Conservation (phyloP, 2,888 invertebrate genomes). For the Elysia crispata region DNA sequence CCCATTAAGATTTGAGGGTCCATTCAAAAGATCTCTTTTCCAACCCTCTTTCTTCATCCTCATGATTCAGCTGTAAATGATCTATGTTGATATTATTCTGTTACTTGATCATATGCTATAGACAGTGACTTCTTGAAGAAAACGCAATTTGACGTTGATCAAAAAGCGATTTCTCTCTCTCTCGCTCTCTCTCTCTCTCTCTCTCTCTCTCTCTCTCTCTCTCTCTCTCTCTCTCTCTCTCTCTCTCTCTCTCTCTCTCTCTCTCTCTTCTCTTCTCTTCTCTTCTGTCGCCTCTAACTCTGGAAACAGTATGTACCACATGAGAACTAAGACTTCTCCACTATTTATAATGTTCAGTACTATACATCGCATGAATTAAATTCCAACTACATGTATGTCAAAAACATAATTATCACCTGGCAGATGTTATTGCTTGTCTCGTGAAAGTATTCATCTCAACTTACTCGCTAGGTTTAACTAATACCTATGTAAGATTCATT, state of each 20-base stretch:
- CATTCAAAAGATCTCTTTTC: too few relatives aligned
- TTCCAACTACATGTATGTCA: too few relatives aligned
- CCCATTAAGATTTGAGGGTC: too few relatives aligned
- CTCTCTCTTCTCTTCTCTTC: conserved; percentile 32
- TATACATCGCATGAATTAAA: too few relatives aligned
- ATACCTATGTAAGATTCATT: too few relatives aligned
- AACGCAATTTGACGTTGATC: conserved; percentile 19
- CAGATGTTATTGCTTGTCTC: too few relatives aligned
- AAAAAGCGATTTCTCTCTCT: not conserved
- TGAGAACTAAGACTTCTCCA: not conserved
- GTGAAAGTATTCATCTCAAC: too few relatives aligned
- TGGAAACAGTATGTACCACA: not conserved
- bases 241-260: conserved; percentile 38
- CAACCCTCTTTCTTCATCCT: too few relatives aligned
- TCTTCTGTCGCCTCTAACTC: conserved; percentile 16
- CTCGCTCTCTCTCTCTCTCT: conserved; percentile 42
- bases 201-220: not conserved
- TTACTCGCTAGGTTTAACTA: too few relatives aligned
- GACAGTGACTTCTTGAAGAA: not conserved
- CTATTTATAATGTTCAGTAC: too few relatives aligned
- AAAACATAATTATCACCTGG: too few relatives aligned
- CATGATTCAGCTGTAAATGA: not conserved
- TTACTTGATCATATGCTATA: conserved; percentile 3
- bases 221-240: not conserved
- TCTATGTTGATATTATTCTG: conserved; percentile 1